These are phyloP conservation scores for Laothoe populi DNA, from an alignment of 2,888 invertebrate genomes.

Conservation along the genomic window DNA sequence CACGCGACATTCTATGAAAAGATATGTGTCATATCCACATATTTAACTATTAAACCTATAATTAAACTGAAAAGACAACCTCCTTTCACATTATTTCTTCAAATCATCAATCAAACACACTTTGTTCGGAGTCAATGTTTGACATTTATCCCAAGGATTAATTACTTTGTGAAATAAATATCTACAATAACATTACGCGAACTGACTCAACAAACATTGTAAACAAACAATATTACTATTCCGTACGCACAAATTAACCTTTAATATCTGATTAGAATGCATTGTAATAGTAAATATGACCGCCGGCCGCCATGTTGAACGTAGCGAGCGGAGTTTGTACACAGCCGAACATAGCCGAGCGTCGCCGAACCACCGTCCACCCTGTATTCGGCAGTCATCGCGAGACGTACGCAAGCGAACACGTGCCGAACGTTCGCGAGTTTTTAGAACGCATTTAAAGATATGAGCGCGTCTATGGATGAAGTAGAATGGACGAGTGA, in stretches of 20 bases:
- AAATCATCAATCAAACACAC: too few relatives aligned
- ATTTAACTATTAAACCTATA: too few relatives aligned
- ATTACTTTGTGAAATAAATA: neutral
- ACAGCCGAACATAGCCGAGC: constrained; percentile 50
- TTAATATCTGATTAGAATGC: neutral
- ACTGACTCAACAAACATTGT: constrained; percentile 3
- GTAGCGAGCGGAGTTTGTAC: constrained; percentile 39
- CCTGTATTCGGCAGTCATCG: constrained; percentile 38
- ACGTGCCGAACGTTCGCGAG: constrained; percentile 53
- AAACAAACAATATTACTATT: constrained; percentile 3
- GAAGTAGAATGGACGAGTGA: constrained; percentile 68
- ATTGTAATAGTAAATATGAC: neutral
- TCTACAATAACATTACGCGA: constrained; percentile 14
- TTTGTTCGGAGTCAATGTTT: too few relatives aligned
- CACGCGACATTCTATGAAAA: too few relatives aligned
- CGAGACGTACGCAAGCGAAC: constrained; percentile 41
- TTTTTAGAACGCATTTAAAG: neutral
- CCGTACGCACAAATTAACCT: constrained; percentile 6
- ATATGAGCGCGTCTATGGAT: constrained; percentile 43
- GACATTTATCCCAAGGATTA: too few relatives aligned
- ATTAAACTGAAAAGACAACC: too few relatives aligned
- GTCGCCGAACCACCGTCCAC: neutral
- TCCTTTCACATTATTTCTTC: too few relatives aligned
- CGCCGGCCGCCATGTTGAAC: neutral
- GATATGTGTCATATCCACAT: too few relatives aligned